Percentiles rank a stretch among this genome's conserved stretches.
Conservation (phyloP, 1,140 invertebrate species). For the Arion vulgaris region DNA sequence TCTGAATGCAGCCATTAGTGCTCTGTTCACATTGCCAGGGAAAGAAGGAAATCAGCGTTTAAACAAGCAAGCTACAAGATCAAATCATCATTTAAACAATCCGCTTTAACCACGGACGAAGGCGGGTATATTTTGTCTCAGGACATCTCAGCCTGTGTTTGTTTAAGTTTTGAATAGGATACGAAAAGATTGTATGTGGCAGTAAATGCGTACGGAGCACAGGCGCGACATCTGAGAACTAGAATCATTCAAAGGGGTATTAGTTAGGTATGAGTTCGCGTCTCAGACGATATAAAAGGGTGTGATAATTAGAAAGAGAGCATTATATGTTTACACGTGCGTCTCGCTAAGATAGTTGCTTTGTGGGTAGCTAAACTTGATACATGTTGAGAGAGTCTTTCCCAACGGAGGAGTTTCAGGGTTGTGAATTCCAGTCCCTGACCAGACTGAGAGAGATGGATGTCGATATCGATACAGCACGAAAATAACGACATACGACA, state of each 20-base stretch:
- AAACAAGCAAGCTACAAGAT: slow-evolving; percentile 1
- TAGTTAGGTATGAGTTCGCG: neutral
- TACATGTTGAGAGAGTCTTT: too few species aligned
- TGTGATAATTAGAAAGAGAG: slow-evolving; percentile 6
- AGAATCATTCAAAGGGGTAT: neutral
- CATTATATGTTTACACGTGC: neutral
- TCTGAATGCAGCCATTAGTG: slow-evolving; percentile 24
- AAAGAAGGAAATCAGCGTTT: neutral
- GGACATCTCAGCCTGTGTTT: neutral
- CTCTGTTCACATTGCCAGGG: slow-evolving; percentile 4
- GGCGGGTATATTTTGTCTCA: neutral
- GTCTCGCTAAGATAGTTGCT: neutral
- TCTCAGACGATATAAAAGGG: neutral
- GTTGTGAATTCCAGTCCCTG: too few species aligned
- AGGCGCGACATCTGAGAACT: neutral
- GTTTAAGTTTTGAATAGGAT: neutral
- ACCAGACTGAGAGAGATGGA: too few species aligned
- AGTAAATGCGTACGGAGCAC: neutral
- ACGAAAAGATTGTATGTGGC: neutral
- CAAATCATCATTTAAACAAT: slow-evolving; percentile 29
- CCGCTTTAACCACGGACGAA: neutral
- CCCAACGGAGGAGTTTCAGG: too few species aligned
- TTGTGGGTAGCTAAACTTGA: neutral
- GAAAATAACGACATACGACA: too few species aligned
- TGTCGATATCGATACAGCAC: too few species aligned